Evolutionary conservation across 2,797 vertebrate species (phyloP).

Genomic region (Sebastes diploproa): DNA sequence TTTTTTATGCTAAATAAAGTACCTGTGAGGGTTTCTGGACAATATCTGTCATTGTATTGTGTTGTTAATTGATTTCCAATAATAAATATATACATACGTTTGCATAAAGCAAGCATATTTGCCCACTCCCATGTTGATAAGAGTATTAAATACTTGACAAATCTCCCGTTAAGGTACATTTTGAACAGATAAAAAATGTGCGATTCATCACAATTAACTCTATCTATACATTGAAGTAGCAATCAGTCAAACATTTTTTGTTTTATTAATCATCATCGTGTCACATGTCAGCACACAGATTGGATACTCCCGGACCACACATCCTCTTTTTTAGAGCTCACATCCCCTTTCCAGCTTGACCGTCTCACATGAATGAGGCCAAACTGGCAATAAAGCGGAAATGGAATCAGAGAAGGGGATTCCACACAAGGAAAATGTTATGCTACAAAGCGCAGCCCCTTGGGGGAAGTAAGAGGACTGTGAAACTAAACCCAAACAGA

Average conservation of each 20-base stretch:
- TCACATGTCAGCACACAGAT: conserved; percentile 49
- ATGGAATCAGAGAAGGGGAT: conserved; percentile 68
- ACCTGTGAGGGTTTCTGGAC: too few species aligned
- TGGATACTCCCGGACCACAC: conserved; percentile 59
- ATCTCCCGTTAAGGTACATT: too few species aligned
- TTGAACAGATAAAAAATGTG: too few species aligned
- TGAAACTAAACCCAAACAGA: conserved; percentile 69
- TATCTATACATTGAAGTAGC: not conserved
- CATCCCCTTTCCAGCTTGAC: conserved; percentile 77
- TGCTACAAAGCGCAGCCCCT: conserved; percentile 52
- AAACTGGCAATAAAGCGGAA: conserved; percentile 67
- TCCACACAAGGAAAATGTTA: conserved; percentile 64
- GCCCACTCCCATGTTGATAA: too few species aligned
- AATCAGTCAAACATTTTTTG: conserved; percentile 35
- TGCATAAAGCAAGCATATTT: too few species aligned
- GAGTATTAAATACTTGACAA: too few species aligned
- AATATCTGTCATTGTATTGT: too few species aligned
- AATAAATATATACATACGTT: too few species aligned
- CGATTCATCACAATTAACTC: too few species aligned
- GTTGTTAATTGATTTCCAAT: too few species aligned
- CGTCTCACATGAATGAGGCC: conserved; percentile 56
- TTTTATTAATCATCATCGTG: conserved; percentile 7
- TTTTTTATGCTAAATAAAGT: too few species aligned
- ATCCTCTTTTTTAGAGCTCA: conserved; percentile 81
- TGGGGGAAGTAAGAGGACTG: conserved; percentile 52